A percentile compares a stretch with the other conserved stretches of the same genome.
These are phyloP conservation scores for Ochropleura leucogaster DNA, from an alignment of 2,888 invertebrate genomes.

Conservation along the genomic window DNA sequence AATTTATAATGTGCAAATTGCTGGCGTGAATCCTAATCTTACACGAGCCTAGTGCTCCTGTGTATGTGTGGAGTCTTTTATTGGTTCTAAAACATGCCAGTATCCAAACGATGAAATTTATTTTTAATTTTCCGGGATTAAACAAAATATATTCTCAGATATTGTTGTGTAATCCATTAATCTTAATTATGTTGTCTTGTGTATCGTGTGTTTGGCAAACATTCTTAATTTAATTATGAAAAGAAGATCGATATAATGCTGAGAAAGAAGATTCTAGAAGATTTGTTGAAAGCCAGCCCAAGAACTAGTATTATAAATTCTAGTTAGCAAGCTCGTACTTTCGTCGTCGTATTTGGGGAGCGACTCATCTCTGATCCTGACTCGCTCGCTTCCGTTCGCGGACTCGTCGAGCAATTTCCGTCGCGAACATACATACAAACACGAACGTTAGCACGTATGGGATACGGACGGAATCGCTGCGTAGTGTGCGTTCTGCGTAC, in stretches of 20 bases:
- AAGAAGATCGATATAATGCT: background rate
- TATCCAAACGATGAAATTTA: no score
- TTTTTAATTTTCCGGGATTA: background rate
- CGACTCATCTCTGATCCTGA: slow-evolving; percentile 65
- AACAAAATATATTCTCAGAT: background rate
- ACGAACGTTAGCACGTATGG: slow-evolving; percentile 32
- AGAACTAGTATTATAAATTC: slow-evolving; percentile 17
- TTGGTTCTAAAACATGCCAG: no score
- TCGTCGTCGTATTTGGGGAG: slow-evolving; percentile 55
- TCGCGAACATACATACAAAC: slow-evolving; percentile 41
- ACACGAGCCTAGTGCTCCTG: no score
- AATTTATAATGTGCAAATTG: background rate
- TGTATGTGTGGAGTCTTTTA: no score
- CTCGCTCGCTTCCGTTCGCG: slow-evolving; percentile 72
- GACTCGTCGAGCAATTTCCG: slow-evolving; percentile 80
- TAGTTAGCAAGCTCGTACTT: slow-evolving; percentile 36
- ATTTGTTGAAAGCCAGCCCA: background rate
- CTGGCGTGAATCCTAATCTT: background rate
- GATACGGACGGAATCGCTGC: slow-evolving; percentile 7
- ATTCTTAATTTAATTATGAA: background rate
- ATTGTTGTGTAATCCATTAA: background rate
- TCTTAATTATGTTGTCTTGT: background rate
- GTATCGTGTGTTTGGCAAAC: background rate
- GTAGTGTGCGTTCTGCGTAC: slow-evolving; percentile 9
- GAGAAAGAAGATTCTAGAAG: background rate